Evolutionary conservation across 2,113 vertebrate genomes (phyloP).

Genomic region (Dicaeum eximium): DNA sequence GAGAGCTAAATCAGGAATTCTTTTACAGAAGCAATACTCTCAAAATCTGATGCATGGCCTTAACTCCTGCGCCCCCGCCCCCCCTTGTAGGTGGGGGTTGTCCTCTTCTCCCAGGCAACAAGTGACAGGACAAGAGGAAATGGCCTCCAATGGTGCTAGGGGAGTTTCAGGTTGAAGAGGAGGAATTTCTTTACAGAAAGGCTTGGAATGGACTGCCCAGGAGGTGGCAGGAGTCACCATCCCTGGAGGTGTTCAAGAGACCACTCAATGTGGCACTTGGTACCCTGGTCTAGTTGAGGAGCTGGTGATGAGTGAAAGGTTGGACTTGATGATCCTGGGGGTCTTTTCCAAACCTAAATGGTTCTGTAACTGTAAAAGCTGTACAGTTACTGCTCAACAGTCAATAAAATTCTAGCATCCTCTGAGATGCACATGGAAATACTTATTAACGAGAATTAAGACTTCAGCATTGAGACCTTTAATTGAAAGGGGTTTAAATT

Average conservation of each 20-base stretch:
- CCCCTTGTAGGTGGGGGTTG: rapidly evolving
- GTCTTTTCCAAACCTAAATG: background rate
- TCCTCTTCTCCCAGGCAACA: background rate
- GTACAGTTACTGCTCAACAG: background rate
- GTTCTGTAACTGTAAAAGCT: background rate
- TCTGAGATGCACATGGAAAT: background rate
- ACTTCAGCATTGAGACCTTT: background rate
- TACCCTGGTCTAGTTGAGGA: background rate
- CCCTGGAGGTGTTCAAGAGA: background rate
- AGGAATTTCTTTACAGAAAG: background rate
- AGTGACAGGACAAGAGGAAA: background rate
- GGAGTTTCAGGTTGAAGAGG: background rate
- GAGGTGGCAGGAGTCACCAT: background rate
- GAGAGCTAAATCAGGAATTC: background rate
- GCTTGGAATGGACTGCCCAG: background rate
- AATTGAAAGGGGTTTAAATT: background rate
- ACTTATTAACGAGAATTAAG: background rate
- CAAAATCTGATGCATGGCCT: too few species aligned
- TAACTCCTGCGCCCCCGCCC: too few species aligned
- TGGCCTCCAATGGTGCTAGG: background rate
- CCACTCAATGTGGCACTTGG: background rate
- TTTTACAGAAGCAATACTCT: background rate
- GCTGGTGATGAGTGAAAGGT: background rate
- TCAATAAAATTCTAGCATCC: background rate
- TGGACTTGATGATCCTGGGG: background rate